A percentile compares a stretch with the other conserved stretches of the same genome.
Evolutionary conservation across 2,113 vertebrate species (phyloP).

Genomic region (Propithecus coquereli): DNA sequence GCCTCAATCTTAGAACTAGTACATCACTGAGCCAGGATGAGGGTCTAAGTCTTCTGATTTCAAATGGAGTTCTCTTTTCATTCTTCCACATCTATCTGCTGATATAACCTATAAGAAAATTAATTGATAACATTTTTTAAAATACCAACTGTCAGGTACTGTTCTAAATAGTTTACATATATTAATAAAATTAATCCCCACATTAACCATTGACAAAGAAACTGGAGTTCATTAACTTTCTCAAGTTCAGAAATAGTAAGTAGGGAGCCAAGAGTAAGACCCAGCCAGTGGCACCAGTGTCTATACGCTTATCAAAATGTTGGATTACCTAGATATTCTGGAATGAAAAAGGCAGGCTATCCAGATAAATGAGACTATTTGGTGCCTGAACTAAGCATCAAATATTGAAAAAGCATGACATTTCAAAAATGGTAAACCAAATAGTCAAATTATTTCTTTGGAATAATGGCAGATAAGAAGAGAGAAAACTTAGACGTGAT

Average conservation of each 20-base stretch:
- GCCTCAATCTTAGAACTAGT: no score
- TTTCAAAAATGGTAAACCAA: constrained; percentile 46
- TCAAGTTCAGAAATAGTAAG: background rate
- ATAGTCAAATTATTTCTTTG: constrained; percentile 5
- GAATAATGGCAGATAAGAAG: constrained; percentile 35
- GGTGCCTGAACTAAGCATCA: background rate
- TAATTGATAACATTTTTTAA: background rate
- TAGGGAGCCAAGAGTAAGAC: background rate
- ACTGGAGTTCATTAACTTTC: background rate
- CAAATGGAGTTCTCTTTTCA: background rate
- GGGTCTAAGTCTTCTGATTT: background rate
- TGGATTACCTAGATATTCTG: background rate
- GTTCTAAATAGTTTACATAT: background rate
- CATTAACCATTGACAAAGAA: background rate
- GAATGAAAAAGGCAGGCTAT: background rate
- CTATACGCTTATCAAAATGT: background rate
- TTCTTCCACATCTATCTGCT: background rate
- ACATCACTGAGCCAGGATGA: background rate
- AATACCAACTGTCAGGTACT: background rate
- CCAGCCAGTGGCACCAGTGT: background rate
- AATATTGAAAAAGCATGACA: background rate
- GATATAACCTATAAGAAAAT: background rate
- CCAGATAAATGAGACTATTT: background rate
- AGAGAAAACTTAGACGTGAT: background rate
- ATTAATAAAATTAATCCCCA: background rate